phyloP scores from a whole-genome alignment of 2,113 vertebrate species.

The Struthidea cinerea region DNA sequence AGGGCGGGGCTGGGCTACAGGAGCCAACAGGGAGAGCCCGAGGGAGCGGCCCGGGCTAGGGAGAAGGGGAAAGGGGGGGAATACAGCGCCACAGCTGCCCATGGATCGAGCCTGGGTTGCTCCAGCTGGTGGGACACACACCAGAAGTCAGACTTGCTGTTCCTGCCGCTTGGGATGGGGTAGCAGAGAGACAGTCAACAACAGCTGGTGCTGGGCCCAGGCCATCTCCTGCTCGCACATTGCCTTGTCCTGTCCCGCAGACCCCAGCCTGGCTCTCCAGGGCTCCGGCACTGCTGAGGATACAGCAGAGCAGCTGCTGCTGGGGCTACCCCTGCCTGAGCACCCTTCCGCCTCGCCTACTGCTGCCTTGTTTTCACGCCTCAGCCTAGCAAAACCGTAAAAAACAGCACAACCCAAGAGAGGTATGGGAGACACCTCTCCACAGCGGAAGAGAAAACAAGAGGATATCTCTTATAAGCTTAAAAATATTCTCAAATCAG shows the following conservation, averaged over 20 bases:
- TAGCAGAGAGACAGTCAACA: not conserved
- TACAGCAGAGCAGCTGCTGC: constrained; percentile 1
- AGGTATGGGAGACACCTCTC: not conserved
- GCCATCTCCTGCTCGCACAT: not conserved
- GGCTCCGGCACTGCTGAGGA: not conserved
- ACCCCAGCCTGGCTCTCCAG: not conserved
- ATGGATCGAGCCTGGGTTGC: not conserved
- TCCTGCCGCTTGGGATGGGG: not conserved
- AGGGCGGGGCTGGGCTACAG: too few relatives aligned
- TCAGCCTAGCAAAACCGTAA: not conserved
- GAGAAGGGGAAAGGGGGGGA: too few relatives aligned
- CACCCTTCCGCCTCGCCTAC: not conserved
- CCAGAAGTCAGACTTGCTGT: not conserved
- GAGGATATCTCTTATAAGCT: not conserved
- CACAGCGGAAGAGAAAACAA: not conserved
- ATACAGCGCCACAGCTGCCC: too few relatives aligned
- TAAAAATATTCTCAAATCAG: not conserved
- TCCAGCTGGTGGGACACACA: not conserved
- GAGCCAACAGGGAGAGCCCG: too few relatives aligned
- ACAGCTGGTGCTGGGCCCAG: not conserved
- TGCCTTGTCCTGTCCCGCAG: not conserved
- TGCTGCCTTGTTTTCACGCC: not conserved
- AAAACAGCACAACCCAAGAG: not conserved
- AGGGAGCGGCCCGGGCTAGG: too few relatives aligned
- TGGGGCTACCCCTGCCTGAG: not conserved